These are phyloP conservation scores for Eudyptes chrysolophus DNA, from an alignment of 2,113 vertebrate species.

Conservation along the genomic window DNA sequence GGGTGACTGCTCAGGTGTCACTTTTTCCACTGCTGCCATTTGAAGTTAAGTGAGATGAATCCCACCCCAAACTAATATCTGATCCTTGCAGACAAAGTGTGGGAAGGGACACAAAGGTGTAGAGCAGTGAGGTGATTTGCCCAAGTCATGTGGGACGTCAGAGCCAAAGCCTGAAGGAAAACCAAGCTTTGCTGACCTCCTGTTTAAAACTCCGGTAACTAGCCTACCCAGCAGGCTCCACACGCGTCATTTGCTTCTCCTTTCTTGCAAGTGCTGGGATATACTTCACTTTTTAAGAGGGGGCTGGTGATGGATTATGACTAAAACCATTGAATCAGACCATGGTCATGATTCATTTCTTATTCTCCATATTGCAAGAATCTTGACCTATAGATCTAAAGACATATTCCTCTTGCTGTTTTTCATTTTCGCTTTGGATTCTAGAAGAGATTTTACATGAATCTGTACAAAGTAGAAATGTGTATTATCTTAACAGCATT, in stretches of 20 bases:
- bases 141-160: neutral
- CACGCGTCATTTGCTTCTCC: rapidly evolving
- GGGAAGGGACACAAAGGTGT: neutral
- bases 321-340: neutral
- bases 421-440: neutral
- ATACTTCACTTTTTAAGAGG: neutral
- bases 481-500: neutral
- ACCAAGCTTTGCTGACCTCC: neutral
- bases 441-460: neutral
- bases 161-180: neutral
- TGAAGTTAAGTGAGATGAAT: neutral
- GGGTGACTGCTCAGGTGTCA: neutral
- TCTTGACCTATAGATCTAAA: neutral
- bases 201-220: neutral
- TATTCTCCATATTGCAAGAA: neutral
- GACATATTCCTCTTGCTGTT: neutral
- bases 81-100: neutral
- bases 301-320: neutral
- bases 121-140: neutral
- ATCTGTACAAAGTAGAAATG: neutral
- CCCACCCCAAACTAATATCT: neutral
- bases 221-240: neutral
- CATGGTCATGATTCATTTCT: neutral
- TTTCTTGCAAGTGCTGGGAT: neutral
- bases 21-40: neutral